Evolutionary conservation across 2,113 vertebrate species (phyloP), one percentile per base, ranked within the genome.

Genomic region (Arothron firmamentum): DNA sequence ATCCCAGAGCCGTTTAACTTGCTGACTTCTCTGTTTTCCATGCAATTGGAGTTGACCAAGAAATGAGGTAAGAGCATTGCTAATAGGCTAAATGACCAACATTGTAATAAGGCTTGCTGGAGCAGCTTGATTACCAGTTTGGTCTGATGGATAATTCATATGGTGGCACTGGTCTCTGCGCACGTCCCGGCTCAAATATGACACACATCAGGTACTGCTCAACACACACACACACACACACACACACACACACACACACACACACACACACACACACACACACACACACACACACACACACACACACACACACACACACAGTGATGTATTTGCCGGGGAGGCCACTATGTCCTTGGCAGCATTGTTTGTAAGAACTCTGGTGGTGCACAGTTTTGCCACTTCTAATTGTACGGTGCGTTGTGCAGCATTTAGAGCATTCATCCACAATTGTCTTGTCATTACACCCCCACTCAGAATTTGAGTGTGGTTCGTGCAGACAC

Each of bases 51-150:
- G 83, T 87, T 79, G 86, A 87, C 77, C 74, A 82, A 88, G 81
- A 77, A 86, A 88, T 90, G 86, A 91, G 84, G 88, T 90, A 90
- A 87, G 80, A 66, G 78, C 77, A 73, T 77, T 58, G 81, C 84
- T 87, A 86, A 85, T 81, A 81, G 81, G 77, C 75, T 81, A 88
- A 88, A 88, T 85, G 87, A 80, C 80, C 73, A 79, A 77, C 75
- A 50, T 74, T 85, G 83, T 80, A 77, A 80, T 75, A 60, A 60
- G 70, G 78, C 72, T 80, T 81, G 76, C 78, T 41, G 67, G 63
- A 52, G 75, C 72, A 76, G 83, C 83, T 88, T 82, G 83, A 87
- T 88, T 86, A 88, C 83, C 85, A 85, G 77, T 68, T 81, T 70
- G 82, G 77, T 86, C 78, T 49, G 15, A 72, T 79, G 78, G 77